phyloP scores from a whole-genome alignment of 2,113 vertebrate genomes.

The Gorsachius goisagi region DNA sequence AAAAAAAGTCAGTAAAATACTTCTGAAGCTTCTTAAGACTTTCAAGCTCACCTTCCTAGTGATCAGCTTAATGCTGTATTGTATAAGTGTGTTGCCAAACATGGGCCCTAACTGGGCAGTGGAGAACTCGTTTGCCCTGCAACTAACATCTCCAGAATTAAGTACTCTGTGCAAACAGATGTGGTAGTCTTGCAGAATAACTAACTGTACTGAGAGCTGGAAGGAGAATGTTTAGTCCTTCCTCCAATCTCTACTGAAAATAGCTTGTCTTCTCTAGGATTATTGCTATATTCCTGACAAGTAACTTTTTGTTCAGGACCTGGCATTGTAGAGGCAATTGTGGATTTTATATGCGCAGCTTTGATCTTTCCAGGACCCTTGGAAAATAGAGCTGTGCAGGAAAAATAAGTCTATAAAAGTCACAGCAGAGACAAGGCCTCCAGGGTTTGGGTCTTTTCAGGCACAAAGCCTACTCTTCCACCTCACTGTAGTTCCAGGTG shows the following conservation, averaged over 20 bases:
- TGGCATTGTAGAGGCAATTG: background rate
- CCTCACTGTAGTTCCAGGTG: constrained; percentile 7
- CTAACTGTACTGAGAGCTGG: background rate
- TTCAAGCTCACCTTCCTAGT: background rate
- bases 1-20: background rate
- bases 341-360: background rate
- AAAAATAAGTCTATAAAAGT: constrained; percentile 41
- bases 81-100: background rate
- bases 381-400: background rate
- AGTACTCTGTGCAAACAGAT: background rate
- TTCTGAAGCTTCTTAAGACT: background rate
- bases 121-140: background rate
- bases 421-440: background rate
- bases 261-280: background rate
- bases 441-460: background rate
- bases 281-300: background rate
- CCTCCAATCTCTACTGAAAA: background rate
- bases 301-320: background rate
- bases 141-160: background rate
- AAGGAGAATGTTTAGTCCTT: background rate
- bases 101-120: background rate
- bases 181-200: background rate
- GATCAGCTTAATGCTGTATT: background rate
- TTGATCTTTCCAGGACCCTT: constrained; percentile 32
- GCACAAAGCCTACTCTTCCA: constrained; percentile 1